Evolutionary conservation across 2,113 vertebrate genomes (phyloP).

Genomic region (Puffinus mauretanicus): DNA sequence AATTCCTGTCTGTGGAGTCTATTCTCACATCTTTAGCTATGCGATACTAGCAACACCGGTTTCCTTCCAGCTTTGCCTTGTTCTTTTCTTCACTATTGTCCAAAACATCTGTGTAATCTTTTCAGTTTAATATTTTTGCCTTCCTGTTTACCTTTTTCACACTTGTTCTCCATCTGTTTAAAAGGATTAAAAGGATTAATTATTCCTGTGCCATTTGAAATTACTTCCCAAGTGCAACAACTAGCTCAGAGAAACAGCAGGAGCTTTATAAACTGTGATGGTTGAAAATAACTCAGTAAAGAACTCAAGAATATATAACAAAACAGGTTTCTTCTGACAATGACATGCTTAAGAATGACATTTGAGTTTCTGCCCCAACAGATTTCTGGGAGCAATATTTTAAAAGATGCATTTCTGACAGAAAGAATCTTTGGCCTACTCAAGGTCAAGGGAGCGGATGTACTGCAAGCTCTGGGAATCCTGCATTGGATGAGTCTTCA

Average conservation of each 20-base stretch:
- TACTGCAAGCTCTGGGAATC: background rate
- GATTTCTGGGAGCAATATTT: background rate
- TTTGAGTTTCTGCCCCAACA: background rate
- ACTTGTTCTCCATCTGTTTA: background rate
- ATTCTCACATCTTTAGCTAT: background rate
- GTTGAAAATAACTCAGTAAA: background rate
- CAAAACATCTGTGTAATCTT: background rate
- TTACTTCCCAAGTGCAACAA: background rate
- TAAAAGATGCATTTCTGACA: background rate
- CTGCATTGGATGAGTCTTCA: background rate
- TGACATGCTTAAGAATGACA: background rate
- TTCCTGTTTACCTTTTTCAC: constrained; percentile 9
- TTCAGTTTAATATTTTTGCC: background rate
- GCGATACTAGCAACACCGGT: background rate
- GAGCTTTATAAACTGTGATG: background rate
- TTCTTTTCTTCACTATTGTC: background rate
- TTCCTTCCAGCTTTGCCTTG: background rate
- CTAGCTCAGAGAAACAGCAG: background rate
- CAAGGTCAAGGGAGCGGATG: background rate
- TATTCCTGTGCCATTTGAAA: background rate
- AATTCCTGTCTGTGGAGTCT: background rate
- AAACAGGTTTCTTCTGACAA: background rate
- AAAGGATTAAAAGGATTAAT: background rate
- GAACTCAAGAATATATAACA: background rate
- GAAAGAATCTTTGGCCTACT: background rate